Conservation (phyloP, 2,888 invertebrate species). For the Trissonchulus latispiculum region DNA sequence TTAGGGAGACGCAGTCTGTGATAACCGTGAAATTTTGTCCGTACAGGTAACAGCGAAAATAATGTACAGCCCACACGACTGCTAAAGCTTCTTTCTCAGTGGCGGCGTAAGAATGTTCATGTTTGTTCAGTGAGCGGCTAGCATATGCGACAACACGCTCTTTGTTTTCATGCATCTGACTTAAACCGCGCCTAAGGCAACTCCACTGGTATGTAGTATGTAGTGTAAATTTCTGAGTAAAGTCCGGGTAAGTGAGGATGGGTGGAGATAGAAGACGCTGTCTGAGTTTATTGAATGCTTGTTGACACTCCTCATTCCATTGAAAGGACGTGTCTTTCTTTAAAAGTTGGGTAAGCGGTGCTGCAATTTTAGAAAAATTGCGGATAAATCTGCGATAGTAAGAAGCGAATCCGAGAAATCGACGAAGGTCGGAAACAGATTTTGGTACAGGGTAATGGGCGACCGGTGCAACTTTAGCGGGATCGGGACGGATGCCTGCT, state of each 20-base stretch:
- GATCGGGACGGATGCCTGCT: slow-evolving; percentile 23
- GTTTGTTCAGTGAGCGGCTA: slow-evolving; percentile 28
- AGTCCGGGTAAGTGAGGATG: slow-evolving; percentile 29
- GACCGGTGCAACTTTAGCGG: no score
- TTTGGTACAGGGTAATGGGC: slow-evolving; percentile 26
- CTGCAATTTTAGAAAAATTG: slow-evolving; percentile 27
- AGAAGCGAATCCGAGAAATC: slow-evolving; percentile 29
- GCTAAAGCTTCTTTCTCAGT: no score
- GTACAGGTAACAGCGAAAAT: background rate
- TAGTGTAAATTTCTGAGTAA: slow-evolving; percentile 26
- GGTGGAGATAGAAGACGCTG: slow-evolving; percentile 35
- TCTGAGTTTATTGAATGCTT: slow-evolving; percentile 21
- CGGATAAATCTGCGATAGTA: no score
- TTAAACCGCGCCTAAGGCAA: slow-evolving; percentile 33
- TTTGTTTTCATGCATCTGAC: slow-evolving; percentile 27
- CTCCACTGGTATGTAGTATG: slow-evolving; percentile 31
- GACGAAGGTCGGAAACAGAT: slow-evolving; percentile 24
- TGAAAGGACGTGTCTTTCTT: slow-evolving; percentile 27
- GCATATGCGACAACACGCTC: slow-evolving; percentile 31
- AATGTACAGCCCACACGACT: no score
- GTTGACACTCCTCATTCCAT: slow-evolving; percentile 25
- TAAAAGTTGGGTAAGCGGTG: slow-evolving; percentile 28
- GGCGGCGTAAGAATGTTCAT: slow-evolving; percentile 30
- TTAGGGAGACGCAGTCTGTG: slow-evolving; percentile 7
- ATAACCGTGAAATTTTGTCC: background rate